Evolutionary conservation across 2,113 vertebrate species (phyloP).

Genomic region (Eolophus roseicapilla): DNA sequence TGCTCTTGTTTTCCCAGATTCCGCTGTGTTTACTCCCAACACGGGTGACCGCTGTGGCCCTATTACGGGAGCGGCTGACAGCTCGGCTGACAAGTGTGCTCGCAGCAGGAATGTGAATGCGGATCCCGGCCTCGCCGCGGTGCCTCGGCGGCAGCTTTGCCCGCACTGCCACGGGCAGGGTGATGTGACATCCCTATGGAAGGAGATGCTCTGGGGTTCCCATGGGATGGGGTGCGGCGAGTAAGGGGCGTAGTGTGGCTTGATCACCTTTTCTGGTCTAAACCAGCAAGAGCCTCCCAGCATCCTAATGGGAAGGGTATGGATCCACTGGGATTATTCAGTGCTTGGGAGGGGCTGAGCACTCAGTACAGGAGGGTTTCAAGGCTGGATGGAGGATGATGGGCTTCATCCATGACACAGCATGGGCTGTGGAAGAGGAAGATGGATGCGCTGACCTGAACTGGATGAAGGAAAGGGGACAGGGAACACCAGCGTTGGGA

Average conservation of each 20-base stretch:
- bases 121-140: background rate
- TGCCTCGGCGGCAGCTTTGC: background rate
- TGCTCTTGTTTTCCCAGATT: slow-evolving; percentile 54
- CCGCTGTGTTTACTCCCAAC: slow-evolving; percentile 54
- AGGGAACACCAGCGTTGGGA: rapidly evolving
- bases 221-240: rapidly evolving
- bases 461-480: background rate
- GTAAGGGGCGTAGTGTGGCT: rapidly evolving
- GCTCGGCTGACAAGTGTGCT: slow-evolving; percentile 56
- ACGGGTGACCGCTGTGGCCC: slow-evolving; percentile 58
- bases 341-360: background rate
- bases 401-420: background rate
- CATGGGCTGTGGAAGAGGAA: background rate
- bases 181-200: rapidly evolving
- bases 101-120: slow-evolving; percentile 53
- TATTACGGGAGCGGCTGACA: slow-evolving; percentile 47
- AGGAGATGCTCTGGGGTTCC: background rate
- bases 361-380: background rate
- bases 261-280: rapidly evolving
- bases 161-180: rapidly evolving
- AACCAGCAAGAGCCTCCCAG: rapidly evolving
- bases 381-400: rapidly evolving
- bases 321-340: rapidly evolving
- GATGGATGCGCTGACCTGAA: background rate
- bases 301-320: rapidly evolving